Evolutionary conservation across 2,888 invertebrate genomes (phyloP), one percentile per base, ranked within the genome.

Genomic region (Scaeva pyrastri): DNA sequence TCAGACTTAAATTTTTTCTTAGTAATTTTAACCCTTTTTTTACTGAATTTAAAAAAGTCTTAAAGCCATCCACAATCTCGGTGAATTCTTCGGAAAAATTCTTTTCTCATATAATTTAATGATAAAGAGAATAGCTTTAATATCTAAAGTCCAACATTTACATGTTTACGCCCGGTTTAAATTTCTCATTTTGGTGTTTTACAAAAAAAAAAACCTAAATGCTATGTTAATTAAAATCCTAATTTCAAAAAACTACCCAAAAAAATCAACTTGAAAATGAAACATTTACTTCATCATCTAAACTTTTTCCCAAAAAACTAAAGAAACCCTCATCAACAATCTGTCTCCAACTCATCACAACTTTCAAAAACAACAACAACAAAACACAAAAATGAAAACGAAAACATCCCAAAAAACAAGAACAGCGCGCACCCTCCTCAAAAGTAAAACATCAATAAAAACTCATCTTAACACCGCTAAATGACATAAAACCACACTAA

Each of bases 401-500:
- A n/a, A n/a, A n/a, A n/a, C n/a, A n/a, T n/a, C 3, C 48, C 12
- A 7, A n/a, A 26, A n/a, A 43, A 12, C 41, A n/a, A 26, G 11
- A 43, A 12, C 41, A 23, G 23, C 48, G 36, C 11, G 14, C 48
- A 39, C 11, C 43, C 70, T 45, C 36, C 21, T 43, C 23, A 19
- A 26, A 2, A 2, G 11, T 74, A 62, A 55, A 43, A 26, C n/a
- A 19, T 39, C 50, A 56, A 52, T 71, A 52, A 55, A 60, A 71
- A 72, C 71, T 64, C 80, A 74, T 52, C 68, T 52, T 14, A 68
- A 52, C 64, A 60, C 64, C 55, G 64, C 31, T 21, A 36, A 66
- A 66, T 66, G 31, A 68, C 75, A 60, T 68, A 72, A 85, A 66
- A 75, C 85, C 52, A 56, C 64, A 58, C 72, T 82, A 55, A 81